These are phyloP conservation scores for Crioceris asparagi DNA, from an alignment of 2,888 invertebrate genomes.

Conservation along the genomic window DNA sequence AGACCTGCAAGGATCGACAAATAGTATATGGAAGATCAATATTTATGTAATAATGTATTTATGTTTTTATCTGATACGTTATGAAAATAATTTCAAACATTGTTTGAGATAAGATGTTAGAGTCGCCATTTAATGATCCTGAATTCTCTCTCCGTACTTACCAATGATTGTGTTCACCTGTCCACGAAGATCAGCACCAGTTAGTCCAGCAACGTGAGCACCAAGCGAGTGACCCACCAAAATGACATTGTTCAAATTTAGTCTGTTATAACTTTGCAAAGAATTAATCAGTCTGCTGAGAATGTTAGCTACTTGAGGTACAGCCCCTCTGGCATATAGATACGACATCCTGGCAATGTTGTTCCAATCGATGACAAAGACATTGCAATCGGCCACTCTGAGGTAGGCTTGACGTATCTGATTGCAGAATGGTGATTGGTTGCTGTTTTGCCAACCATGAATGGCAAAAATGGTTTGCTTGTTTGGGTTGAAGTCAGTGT, in stretches of 20 bases:
- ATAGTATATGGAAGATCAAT: too few species aligned
- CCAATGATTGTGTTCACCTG: constrained; percentile 24
- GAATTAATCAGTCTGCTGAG: constrained; percentile 13
- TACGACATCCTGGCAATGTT: constrained; percentile 16
- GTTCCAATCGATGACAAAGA: constrained; percentile 32
- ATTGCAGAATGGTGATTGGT: constrained; percentile 21
- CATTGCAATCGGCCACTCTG: constrained; percentile 22
- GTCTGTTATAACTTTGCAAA: neutral
- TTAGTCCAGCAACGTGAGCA: constrained; percentile 27
- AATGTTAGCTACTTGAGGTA: constrained; percentile 21
- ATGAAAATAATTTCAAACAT: too few species aligned
- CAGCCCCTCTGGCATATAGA: constrained; percentile 17
- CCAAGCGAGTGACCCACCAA: constrained; percentile 26
- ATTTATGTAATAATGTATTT: too few species aligned
- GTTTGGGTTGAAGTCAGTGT: constrained; percentile 1
- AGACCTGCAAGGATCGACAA: constrained; percentile 21
- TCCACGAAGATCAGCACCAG: constrained; percentile 16
- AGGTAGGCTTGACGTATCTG: constrained; percentile 22
- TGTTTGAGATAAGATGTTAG: too few species aligned
- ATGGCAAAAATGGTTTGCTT: constrained; percentile 24
- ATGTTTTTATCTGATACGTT: too few species aligned
- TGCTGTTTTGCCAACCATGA: constrained; percentile 29
- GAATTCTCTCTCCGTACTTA: too few species aligned
- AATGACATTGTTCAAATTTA: constrained; percentile 8
- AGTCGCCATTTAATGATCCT: too few species aligned